Evolutionary conservation across 2,113 vertebrate species (phyloP), one percentile per base, ranked within the genome.

Genomic region (Triplophysa siluroides): DNA sequence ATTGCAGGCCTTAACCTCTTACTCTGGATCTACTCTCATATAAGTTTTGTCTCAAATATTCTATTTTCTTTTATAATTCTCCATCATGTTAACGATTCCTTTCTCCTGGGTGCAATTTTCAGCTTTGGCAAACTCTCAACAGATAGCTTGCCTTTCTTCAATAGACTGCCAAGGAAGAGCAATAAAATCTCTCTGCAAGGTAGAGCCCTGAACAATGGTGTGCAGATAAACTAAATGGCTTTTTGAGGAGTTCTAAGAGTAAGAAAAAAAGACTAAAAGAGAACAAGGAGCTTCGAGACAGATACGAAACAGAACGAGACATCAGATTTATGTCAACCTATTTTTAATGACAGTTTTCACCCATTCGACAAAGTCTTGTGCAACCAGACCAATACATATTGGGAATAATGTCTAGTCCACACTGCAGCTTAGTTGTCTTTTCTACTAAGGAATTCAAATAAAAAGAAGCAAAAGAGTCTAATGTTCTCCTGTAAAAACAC

Each of bases 191-290:
- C 85, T 89, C 13, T 54, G 18, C 50, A 58, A 10, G 6, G n/a
- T 2, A 88, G 86, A 78, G 83, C 86, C 83, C 87, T 83, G 82
- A 88, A 92, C 87, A 90, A 89, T 88, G 85, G 85, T 52, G 76
- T 78, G 63, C 81, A 88, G 80, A 72, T 75, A 67, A 78, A 73
- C 86, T 88, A 88, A 90, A 88, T 83, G 74, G 82, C 85, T 91
- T 93, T 87, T 90, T 92, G 88, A 90, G 88, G 87, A 60, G 8
- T 65, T 84, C 50, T 29, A 54, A 62, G 85, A 80, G 85, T 83
- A 70, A 79, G 63, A 38, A 7, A 8, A 29, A 38, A 38, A 38
- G 33, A 38, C 33, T 38, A 7, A 67, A 65, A 38, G 50, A 61
- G 47, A 82, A 58, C 60, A 66, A 58, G 58, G 63, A 71, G 66